phyloP scores from a whole-genome alignment of 2,888 invertebrate species.

The Mythimna loreyi region DNA sequence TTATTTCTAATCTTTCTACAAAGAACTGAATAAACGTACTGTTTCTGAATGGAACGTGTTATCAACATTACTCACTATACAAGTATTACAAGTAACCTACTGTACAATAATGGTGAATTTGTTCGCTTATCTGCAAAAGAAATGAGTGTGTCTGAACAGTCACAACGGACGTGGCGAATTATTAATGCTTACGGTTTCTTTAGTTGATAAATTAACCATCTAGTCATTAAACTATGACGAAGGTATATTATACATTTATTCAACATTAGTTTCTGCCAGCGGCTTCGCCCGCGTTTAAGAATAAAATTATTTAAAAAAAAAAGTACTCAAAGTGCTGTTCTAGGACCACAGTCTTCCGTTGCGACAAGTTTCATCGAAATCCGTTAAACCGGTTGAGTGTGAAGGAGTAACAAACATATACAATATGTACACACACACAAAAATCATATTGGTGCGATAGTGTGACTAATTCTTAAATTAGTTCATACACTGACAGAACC shows the following conservation, averaged over 20 bases:
- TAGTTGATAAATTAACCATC: conserved; percentile 11
- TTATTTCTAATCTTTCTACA: conserved; percentile 1
- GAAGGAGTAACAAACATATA: neutral
- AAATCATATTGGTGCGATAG: too few relatives aligned
- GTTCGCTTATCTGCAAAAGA: conserved; percentile 43
- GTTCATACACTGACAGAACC: neutral
- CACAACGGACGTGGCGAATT: conserved; percentile 5
- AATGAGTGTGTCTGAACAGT: conserved; percentile 1
- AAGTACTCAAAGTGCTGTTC: too few relatives aligned
- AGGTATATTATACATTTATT: neutral
- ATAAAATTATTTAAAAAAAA: too few relatives aligned
- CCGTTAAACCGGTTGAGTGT: too few relatives aligned
- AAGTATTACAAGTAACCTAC: conserved; percentile 1
- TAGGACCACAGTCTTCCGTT: too few relatives aligned
- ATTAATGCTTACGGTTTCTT: conserved; percentile 24
- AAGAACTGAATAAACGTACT: neutral
- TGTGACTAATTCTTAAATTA: neutral
- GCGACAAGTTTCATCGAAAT: too few relatives aligned
- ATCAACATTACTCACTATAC: conserved; percentile 45
- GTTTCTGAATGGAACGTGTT: conserved; percentile 15
- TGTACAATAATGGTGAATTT: conserved; percentile 21
- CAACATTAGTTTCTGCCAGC: too few relatives aligned
- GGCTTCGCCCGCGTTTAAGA: too few relatives aligned
- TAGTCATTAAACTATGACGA: conserved; percentile 6
- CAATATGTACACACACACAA: too few relatives aligned